Evolutionary conservation across 2,113 vertebrate genomes (phyloP), one percentile per base, ranked within the genome.

Genomic region (Kryptolebias marmoratus): DNA sequence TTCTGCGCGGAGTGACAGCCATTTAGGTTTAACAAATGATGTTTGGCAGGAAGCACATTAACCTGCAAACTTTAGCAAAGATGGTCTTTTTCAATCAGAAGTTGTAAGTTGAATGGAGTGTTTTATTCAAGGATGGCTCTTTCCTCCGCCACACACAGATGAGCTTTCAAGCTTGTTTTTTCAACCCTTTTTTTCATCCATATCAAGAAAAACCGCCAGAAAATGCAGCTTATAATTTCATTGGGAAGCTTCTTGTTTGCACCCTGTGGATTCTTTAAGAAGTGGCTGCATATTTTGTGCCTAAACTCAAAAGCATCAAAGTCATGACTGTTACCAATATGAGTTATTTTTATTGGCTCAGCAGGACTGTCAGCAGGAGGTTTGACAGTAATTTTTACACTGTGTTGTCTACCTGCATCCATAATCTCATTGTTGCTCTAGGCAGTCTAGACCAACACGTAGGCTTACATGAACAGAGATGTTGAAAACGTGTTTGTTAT

Each of bases 381-480:
- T 69, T 42, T 6, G 45, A 65, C 39, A 76, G 65, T 60, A 11
- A 60, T 78, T 63, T 64, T 60, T 59, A 47, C 39, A 54, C 48
- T 54, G 36, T 67, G 57, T 47, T 30, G 63, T 59, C 32, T 63
- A 48, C n/a, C 18, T 45, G 49, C 63, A 77, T 64, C 22, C 63
- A 64, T 53, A 31, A 28, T 60, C 62, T 69, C 42, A 5, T 55
- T 59, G 36, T 28, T 75, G 75, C 63, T 74, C 53, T 13, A 44
- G 77, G 71, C 55, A 32, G 68, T 64, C 1, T 27, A 72, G 71
- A 87, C 78, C 39, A 73, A 58, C 77, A 28, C 56, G 22, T 86
- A 58, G 80, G 69, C 75, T 68, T 78, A 73, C 31, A 82, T 76
- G 68, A 73, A 64, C 58, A 82, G 22, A 83, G 71, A 44, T 63